These are phyloP conservation scores for Pseudomyrmex flavicornis DNA, from an alignment of 1,140 invertebrate species.

Conservation along the genomic window DNA sequence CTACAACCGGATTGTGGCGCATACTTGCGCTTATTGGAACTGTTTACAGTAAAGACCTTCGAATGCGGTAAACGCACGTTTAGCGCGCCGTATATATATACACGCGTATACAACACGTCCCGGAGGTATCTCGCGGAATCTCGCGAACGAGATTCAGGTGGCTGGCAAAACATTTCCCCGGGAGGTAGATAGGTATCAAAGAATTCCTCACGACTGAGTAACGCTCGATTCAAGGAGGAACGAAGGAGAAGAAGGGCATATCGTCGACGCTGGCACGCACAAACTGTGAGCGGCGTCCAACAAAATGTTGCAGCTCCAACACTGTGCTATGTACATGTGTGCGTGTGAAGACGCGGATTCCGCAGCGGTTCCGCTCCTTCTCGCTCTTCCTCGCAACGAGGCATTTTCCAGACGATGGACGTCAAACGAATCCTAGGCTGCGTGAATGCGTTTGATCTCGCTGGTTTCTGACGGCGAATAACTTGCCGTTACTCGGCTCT, in stretches of 20 bases:
- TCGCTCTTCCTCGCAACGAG: not conserved
- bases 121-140: slow-evolving; percentile 45
- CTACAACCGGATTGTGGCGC: slow-evolving; percentile 19
- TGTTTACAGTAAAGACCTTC: slow-evolving; percentile 40
- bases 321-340: not conserved
- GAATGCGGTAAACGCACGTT: slow-evolving; percentile 40
- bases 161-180: slow-evolving; percentile 55
- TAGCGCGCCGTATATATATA: not conserved
- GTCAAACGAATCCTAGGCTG: slow-evolving; percentile 38
- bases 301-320: slow-evolving; percentile 8
- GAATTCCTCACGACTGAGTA: slow-evolving; percentile 55
- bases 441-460: slow-evolving; percentile 54
- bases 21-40: slow-evolving; percentile 41
- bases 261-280: not conserved
- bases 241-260: not conserved
- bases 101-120: slow-evolving; percentile 7
- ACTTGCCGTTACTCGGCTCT: not conserved
- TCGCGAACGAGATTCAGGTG: not conserved
- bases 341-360: slow-evolving; percentile 30
- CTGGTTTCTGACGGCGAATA: slow-evolving; percentile 29
- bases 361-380: not conserved
- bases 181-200: slow-evolving; percentile 40
- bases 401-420: slow-evolving; percentile 46
- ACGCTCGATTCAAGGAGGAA: slow-evolving; percentile 10
- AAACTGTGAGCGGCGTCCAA: slow-evolving; percentile 29